Evolutionary conservation across 2,888 invertebrate species (phyloP).

Genomic region (Microplitis manilae): DNA sequence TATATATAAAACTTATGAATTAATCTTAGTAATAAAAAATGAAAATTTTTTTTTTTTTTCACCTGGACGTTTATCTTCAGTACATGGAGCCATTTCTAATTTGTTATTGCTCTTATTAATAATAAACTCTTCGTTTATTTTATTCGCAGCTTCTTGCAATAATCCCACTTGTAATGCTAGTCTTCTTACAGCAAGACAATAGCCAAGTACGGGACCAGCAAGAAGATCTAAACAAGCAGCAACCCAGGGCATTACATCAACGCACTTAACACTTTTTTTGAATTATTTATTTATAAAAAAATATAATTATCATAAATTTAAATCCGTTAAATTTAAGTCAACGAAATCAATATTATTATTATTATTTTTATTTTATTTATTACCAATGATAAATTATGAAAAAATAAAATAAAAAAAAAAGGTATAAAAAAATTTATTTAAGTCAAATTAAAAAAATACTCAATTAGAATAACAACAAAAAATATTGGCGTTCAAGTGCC

Average conservation of each 20-base stretch:
- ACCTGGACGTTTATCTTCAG: constrained; percentile 74
- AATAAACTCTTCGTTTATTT: constrained; percentile 55
- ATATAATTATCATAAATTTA: too few relatives aligned
- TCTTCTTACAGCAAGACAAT: constrained; percentile 63
- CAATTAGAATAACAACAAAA: background rate
- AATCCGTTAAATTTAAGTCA: too few relatives aligned
- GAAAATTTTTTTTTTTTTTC: constrained; percentile 44
- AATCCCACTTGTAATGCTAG: constrained; percentile 63
- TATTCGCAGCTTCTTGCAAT: constrained; percentile 51
- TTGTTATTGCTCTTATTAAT: constrained; percentile 71
- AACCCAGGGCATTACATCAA: constrained; percentile 66
- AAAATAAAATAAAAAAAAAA: constrained; percentile 17
- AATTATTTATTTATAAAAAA: too few relatives aligned
- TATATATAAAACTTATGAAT: background rate
- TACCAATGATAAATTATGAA: too few relatives aligned
- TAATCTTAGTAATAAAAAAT: background rate
- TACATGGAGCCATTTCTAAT: constrained; percentile 74
- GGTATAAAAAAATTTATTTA: background rate
- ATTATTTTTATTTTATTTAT: too few relatives aligned
- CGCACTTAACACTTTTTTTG: background rate
- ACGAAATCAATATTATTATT: too few relatives aligned
- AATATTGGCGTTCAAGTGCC: background rate
- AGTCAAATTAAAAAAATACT: background rate
- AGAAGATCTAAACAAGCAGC: constrained; percentile 64
- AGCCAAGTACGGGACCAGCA: constrained; percentile 63